Conservation (phyloP, 2,113 vertebrate genomes). For the Arizona elegans region DNA sequence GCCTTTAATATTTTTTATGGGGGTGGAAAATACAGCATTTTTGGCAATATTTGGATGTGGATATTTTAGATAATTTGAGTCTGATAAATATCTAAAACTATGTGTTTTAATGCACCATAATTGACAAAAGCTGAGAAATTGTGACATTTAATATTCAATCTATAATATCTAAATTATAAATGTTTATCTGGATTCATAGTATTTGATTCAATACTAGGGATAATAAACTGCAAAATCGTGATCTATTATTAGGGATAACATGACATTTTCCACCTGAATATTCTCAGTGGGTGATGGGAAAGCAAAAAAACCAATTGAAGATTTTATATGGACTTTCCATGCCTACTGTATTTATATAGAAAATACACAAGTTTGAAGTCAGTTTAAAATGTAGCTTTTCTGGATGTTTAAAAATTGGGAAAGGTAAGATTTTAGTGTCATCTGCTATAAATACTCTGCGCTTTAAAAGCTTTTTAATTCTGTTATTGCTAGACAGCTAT, state of each 20-base stretch:
- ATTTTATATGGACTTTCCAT: neutral
- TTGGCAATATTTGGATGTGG: neutral
- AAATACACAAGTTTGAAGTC: neutral
- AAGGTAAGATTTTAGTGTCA: neutral
- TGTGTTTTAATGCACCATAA: slow-evolving; percentile 37
- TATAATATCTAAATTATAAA: neutral
- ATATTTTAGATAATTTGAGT: neutral
- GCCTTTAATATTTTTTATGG: neutral
- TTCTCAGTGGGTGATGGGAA: neutral
- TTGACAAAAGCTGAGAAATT: neutral
- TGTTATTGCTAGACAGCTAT: neutral
- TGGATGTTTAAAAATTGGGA: neutral
- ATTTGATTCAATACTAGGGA: neutral
- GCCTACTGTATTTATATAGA: neutral
- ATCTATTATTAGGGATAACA: neutral
- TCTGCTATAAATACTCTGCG: neutral
- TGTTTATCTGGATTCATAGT: neutral
- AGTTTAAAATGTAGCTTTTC: neutral
- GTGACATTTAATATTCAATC: neutral
- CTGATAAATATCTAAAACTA: neutral
- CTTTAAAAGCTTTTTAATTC: neutral
- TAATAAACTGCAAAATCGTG: neutral
- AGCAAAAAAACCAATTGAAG: neutral
- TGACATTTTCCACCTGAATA: neutral
- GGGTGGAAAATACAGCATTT: neutral